These are phyloP conservation scores for Eristalis arbustorum DNA, from an alignment of 2,888 invertebrate species.

Conservation along the genomic window DNA sequence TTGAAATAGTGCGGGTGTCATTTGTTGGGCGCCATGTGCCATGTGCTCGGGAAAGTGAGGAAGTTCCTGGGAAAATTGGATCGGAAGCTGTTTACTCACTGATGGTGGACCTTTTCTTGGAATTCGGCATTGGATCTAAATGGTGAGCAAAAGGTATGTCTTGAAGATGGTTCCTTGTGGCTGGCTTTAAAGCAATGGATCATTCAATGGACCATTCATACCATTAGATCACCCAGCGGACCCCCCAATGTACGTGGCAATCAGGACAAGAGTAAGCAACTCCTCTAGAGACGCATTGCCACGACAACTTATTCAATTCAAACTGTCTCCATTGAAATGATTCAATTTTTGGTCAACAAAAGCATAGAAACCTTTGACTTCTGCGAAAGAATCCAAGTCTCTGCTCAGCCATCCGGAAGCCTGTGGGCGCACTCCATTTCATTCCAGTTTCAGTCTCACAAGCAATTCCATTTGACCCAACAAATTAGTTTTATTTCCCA, in stretches of 20 bases:
- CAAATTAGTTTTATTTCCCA: slow-evolving; percentile 19
- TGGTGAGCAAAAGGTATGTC: too few species aligned
- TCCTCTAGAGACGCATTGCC: too few species aligned
- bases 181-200: too few species aligned
- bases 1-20: neutral
- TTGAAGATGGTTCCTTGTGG: too few species aligned
- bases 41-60: neutral
- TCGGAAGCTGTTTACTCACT: neutral
- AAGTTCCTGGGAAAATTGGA: neutral
- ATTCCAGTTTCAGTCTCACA: neutral
- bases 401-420: neutral
- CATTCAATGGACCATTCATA: too few species aligned
- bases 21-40: neutral
- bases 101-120: neutral
- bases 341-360: too few species aligned
- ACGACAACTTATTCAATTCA: too few species aligned
- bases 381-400: neutral
- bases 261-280: too few species aligned
- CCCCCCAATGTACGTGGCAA: too few species aligned
- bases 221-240: too few species aligned
- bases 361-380: too few species aligned
- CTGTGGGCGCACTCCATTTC: neutral
- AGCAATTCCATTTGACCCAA: slow-evolving; percentile 39
- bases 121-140: neutral
- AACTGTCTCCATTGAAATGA: too few species aligned